Evolutionary conservation across 2,113 vertebrate species (phyloP).

Genomic region (Corydoras sp.): DNA sequence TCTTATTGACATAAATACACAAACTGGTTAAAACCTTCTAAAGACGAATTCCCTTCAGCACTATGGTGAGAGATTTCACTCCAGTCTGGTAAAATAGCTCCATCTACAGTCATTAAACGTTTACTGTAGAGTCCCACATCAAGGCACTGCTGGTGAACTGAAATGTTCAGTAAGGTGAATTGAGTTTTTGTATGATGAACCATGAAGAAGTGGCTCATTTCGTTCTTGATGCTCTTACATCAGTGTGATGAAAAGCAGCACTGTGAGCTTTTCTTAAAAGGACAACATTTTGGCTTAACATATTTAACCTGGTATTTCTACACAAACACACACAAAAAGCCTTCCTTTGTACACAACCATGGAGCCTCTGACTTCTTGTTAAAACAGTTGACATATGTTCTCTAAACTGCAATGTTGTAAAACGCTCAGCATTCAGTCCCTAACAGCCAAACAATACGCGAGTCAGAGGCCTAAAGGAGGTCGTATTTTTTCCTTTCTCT

Average conservation of each 20-base stretch:
- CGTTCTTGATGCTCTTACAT: not conserved
- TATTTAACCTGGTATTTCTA: not conserved
- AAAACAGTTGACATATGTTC: slow-evolving; percentile 23
- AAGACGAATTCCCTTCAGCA: slow-evolving; percentile 10
- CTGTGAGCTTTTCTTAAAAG: not conserved
- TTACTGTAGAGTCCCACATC: not conserved
- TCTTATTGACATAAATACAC: too few species aligned
- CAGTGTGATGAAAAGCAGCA: not conserved
- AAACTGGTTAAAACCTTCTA: not conserved
- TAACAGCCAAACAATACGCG: not conserved
- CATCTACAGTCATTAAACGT: not conserved
- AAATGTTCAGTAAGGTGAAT: not conserved
- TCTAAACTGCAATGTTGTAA: not conserved
- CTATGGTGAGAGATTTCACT: slow-evolving; percentile 33
- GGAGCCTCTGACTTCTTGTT: slow-evolving; percentile 10
- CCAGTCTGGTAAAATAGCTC: not conserved
- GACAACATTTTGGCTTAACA: not conserved
- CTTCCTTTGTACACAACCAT: not conserved
- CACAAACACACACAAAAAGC: slow-evolving; percentile 11
- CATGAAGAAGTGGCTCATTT: not conserved
- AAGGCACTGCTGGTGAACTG: too few species aligned
- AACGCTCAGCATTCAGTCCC: not conserved
- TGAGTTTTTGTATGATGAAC: not conserved
- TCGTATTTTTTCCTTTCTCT: slow-evolving; percentile 1
- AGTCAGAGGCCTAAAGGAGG: not conserved